Evolutionary conservation across 30 jellyfish, hydroid and myxozoan genomes (phyloP), one percentile per base, ranked within the genome.

Genomic region (Calvadosia cruxmelitensis): DNA sequence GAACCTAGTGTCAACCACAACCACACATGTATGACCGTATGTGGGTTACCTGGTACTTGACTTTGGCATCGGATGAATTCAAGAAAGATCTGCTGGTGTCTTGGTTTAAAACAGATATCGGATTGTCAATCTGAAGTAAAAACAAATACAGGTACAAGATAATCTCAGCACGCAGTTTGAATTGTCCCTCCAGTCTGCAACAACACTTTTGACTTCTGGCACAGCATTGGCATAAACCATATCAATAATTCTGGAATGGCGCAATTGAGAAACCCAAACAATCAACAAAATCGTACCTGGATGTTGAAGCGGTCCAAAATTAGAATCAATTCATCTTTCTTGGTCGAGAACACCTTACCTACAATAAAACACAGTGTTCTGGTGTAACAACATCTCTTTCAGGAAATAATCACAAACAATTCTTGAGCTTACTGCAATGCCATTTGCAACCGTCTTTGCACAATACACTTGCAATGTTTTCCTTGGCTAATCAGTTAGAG

Each of bases 1-100:
- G 16, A 3, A 49, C 0, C 0, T 49, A 24, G 23, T 24, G 23
- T 20, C 16, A 24, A 15, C 63, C 16, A 49, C 16, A 20, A 0
- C 63, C 0, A 49, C 33, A 61, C 33, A 61, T 7, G 25, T 25
- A 57, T 48, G 34, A 2, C 13, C 69, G 13, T 26, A 20, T 15
- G 10, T 57, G 13, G 13, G 67, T 36, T 64, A 89, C 98, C 84
- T 90, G 78, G 71, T 92, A 92, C 52, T 92, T 92, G 52, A 75
- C 94, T 33, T 71, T 70, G 0, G 95, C 86, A 78, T 92, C 88
- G 2, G 96, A 85, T 0, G 95, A 73, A 77, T 84, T 92, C 62
- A 92, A 80, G 77, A 92, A 92, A 26, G 95, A 83, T 70, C 96
- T 67, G 69, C 99, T 76, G 1, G 96, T 84, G 69, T 92, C 97